Evolutionary conservation across 2,797 vertebrate genomes (phyloP).

Genomic region (Enteromius treurensis): DNA sequence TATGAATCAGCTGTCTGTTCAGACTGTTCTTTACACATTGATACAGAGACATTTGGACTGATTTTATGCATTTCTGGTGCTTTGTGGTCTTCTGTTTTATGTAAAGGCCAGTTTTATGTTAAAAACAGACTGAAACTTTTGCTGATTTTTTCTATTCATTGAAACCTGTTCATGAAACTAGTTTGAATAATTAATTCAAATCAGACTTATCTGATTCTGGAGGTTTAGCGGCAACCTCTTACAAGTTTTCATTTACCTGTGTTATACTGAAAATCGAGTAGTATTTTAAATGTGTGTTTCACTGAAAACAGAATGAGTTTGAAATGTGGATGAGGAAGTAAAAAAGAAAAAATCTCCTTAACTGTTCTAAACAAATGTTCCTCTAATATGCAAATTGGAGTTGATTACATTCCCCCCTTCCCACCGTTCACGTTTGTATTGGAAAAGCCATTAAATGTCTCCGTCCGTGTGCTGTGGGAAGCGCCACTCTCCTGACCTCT

Average conservation of each 20-base stretch:
- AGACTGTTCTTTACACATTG: not conserved
- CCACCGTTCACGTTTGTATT: conserved; percentile 59
- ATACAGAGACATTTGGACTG: not conserved
- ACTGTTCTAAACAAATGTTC: conserved; percentile 57
- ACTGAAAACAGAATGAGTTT: not conserved
- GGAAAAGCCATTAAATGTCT: conserved; percentile 65
- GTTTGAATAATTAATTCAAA: not conserved
- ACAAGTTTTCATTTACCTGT: not conserved
- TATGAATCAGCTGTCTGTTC: not conserved
- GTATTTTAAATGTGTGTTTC: not conserved
- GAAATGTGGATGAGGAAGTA: not conserved
- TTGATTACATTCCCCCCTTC: conserved; percentile 60
- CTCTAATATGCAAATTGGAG: conserved; percentile 66
- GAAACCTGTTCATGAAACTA: not conserved
- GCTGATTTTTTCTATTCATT: not conserved
- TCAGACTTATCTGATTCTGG: not conserved
- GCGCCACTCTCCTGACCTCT: conserved; percentile 52
- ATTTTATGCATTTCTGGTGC: not conserved
- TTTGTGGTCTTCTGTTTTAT: not conserved
- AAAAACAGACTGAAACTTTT: not conserved
- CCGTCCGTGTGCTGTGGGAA: conserved; percentile 55
- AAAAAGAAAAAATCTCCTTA: conserved; percentile 15
- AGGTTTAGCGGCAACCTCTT: not conserved
- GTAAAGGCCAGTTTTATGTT: not conserved
- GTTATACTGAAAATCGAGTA: not conserved